Conservation (phyloP, 1,140 invertebrate species). For the Nasonia giraulti region DNA sequence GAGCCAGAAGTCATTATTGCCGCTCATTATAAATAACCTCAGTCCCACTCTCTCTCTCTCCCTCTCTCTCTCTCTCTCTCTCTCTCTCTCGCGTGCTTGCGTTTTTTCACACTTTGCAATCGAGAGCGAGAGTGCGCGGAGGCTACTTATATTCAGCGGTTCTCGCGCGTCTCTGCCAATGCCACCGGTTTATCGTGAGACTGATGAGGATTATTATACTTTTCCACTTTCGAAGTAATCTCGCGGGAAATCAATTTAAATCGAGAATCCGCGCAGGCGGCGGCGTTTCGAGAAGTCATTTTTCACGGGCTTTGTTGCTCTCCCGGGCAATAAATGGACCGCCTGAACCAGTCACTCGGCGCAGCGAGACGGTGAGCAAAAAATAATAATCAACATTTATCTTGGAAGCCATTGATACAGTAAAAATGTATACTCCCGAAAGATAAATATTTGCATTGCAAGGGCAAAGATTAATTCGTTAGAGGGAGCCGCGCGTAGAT, state of each 20-base stretch:
- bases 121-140: background rate
- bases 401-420: slow-evolving; percentile 3
- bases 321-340: background rate
- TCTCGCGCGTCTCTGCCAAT: background rate
- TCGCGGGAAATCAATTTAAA: slow-evolving; percentile 9
- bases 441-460: slow-evolving; percentile 14
- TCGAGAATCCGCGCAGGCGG: background rate
- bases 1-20: slow-evolving; percentile 44
- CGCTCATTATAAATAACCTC: slow-evolving; percentile 29
- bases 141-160: background rate
- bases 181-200: background rate
- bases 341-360: no score
- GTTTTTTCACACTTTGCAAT: background rate
- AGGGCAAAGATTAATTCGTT: slow-evolving; percentile 7
- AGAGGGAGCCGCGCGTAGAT: slow-evolving; percentile 7
- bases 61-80: background rate
- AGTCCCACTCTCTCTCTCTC: background rate
- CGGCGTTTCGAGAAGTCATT: background rate
- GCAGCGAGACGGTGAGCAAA: background rate
- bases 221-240: background rate
- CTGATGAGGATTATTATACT: slow-evolving; percentile 1
- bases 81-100: background rate
- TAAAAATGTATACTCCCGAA: background rate
- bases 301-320: background rate
- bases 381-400: background rate